A percentile compares a stretch with the other conserved stretches of the same genome.
Evolutionary conservation across 2,113 vertebrate species (phyloP).

Genomic region (Laticauda colubrina): DNA sequence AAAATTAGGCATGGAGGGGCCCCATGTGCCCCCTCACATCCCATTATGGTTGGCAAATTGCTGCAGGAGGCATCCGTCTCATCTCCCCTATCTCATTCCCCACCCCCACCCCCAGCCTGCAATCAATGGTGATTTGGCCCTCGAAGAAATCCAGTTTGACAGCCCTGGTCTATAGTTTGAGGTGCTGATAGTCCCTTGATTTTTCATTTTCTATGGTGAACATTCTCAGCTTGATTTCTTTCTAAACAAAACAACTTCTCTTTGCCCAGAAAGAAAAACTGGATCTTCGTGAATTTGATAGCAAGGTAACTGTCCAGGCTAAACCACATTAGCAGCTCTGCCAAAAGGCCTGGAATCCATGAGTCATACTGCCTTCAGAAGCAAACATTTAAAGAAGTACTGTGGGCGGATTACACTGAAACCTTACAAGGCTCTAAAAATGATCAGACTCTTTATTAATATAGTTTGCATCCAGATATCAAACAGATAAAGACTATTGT

Average conservation of each 20-base stretch:
- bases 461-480: background rate
- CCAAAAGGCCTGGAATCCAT: slow-evolving; percentile 5
- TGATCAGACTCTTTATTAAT: slow-evolving; percentile 8
- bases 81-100: no score
- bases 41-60: no score
- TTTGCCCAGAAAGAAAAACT: background rate
- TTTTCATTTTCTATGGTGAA: background rate
- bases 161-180: background rate
- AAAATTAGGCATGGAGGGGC: no score
- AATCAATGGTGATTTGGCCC: no score
- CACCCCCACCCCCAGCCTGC: no score
- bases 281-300: background rate
- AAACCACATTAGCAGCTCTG: background rate
- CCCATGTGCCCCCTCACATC: no score
- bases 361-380: slow-evolving; percentile 2
- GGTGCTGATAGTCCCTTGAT: background rate
- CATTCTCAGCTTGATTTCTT: background rate
- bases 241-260: background rate
- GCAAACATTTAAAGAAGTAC: background rate
- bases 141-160: no score
- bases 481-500: background rate
- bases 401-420: background rate
- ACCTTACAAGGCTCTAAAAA: background rate
- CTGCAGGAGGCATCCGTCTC: no score
- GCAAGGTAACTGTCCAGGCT: background rate